phyloP scores from a whole-genome alignment of 2,113 vertebrate genomes.

The Gadus macrocephalus region DNA sequence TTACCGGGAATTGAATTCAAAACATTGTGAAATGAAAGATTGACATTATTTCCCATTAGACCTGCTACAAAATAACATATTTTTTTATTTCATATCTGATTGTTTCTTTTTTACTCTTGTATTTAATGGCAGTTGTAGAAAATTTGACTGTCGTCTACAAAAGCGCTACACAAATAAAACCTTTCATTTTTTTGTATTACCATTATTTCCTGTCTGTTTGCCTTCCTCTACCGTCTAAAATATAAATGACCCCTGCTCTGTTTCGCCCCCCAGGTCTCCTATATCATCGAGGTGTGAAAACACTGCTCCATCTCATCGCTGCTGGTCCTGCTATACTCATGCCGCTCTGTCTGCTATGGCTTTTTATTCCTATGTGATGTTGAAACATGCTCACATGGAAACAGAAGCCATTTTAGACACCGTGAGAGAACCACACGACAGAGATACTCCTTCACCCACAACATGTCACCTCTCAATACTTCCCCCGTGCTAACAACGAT shows the following conservation, averaged over 20 bases:
- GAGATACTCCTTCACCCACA: neutral
- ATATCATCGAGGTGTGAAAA: slow-evolving; percentile 25
- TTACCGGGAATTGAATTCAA: neutral
- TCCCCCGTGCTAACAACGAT: slow-evolving; percentile 7
- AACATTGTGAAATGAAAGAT: neutral
- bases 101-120: too few relatives aligned
- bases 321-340: neutral
- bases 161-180: too few relatives aligned
- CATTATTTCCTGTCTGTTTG: neutral
- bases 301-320: neutral
- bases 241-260: neutral
- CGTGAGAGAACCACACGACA: slow-evolving; percentile 82
- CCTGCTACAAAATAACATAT: slow-evolving; percentile 13
- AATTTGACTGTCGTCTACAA: too few relatives aligned
- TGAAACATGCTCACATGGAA: slow-evolving; percentile 96
- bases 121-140: too few relatives aligned
- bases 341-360: slow-evolving; percentile 92
- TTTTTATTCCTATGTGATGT: slow-evolving; percentile 99
- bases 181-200: neutral
- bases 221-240: slow-evolving; percentile 8
- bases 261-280: slow-evolving; percentile 41
- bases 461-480: slow-evolving; percentile 9
- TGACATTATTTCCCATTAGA: slow-evolving; percentile 1
- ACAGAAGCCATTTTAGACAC: slow-evolving; percentile 98
- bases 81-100: too few relatives aligned